These are phyloP conservation scores for Xestia rhomboidea DNA, from an alignment of 2,888 invertebrate species.

Conservation along the genomic window DNA sequence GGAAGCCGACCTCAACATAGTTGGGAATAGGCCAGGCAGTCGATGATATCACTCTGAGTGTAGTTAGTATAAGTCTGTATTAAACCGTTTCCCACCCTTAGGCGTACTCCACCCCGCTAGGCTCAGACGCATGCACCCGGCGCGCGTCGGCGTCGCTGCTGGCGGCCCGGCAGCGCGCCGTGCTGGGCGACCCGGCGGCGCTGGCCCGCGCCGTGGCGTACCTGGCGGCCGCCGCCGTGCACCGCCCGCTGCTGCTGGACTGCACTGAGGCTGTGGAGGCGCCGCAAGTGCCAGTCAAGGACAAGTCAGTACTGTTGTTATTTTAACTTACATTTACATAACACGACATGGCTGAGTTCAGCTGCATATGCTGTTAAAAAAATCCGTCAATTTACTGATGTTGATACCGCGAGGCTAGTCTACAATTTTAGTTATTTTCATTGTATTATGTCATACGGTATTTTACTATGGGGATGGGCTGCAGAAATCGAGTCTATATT, in stretches of 20 bases:
- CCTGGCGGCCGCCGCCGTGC: slow-evolving; percentile 54
- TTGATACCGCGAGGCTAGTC: too few species aligned
- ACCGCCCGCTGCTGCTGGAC: neutral
- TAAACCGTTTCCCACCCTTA: neutral
- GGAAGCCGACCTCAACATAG: too few species aligned
- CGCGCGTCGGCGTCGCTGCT: neutral
- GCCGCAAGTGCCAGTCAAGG: neutral
- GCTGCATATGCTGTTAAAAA: too few species aligned
- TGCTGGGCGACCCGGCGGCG: slow-evolving; percentile 17
- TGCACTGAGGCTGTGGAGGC: neutral
- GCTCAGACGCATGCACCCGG: neutral
- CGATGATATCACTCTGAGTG: neutral
- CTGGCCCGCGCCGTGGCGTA: slow-evolving; percentile 66
- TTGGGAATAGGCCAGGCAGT: too few species aligned
- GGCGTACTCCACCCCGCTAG: neutral
- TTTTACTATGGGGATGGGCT: too few species aligned
- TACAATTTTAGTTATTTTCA: too few species aligned
- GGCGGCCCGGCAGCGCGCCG: neutral
- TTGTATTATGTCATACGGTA: too few species aligned
- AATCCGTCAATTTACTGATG: too few species aligned
- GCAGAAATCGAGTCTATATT: too few species aligned
- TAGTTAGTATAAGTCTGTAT: neutral
- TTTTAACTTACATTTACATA: too few species aligned
- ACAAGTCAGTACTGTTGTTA: neutral
- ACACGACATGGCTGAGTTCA: too few species aligned